Base-by-base conservation (phyloP, 2,888 invertebrate species). In the Leptopilina myrica region DNA sequence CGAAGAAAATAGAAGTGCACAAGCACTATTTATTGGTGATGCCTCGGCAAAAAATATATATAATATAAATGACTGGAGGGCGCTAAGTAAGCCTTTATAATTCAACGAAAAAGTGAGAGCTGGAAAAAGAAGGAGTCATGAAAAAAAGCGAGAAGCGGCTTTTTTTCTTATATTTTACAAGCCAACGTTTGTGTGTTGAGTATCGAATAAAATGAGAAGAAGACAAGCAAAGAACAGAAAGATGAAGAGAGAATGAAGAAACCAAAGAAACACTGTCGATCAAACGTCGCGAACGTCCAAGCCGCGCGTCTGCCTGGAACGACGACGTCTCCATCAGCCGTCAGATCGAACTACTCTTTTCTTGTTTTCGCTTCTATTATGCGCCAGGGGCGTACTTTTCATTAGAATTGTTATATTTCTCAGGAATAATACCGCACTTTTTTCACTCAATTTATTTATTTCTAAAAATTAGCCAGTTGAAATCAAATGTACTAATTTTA, bases 251-350 rank as follows among this genome's bases (percentile, higher is more conserved):
- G 79, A 78, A 76, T 7, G 33, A 8, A 56, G 73, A 67, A 76
- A 40, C 49, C 59, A 77, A 66, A 64, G 80, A 80, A 67, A 78
- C 73, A 69, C 80, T 81, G 84, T 83, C 84, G 82, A 83, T 84
- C 85, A 83, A 83, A 81, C 81, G 84, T 81, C 83, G 76, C 77
- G 53, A 78, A 64, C 76, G 77, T 83, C 83, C 83, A 78, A 83
- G 79, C 79, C 82, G 83, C 82, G 83, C 82, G 83, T 84, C 84
- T 83, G 83, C 81, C 82, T 77, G 77, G 64, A 80, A 76, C 84
- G 81, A 81, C 81, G 81, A 83, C 81, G 83, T 82, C 84, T 85
- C 84, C 81, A 84, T 85, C 83, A 79, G 33, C 76, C 82, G 80
- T 79, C 78, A 66, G 53, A 56, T 73, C 56, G 53, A 56, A 53